Base-by-base conservation (phyloP, 2,888 invertebrate genomes). In the Eulithis testata region DNA sequence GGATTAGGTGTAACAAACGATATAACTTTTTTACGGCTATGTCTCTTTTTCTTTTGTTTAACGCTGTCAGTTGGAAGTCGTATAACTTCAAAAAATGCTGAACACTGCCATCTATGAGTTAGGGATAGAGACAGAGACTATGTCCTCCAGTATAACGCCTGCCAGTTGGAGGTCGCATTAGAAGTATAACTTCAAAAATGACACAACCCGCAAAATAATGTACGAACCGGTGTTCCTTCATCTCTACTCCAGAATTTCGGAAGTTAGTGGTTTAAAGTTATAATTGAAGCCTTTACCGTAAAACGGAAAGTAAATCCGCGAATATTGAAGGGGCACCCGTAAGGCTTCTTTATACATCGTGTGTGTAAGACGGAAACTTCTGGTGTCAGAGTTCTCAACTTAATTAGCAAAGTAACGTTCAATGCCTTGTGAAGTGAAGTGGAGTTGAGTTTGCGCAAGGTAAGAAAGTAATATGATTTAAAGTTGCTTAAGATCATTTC, bases 281-380 rank as follows among this genome's bases (percentile, higher is more conserved):
- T 63, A 67, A 63, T 67, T 65, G 73, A 73, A 73, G 68, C 71
- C 73, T 68, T 73, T 65, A 47, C 61, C 53, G 52, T 65, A 44
- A 66, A 68, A 66, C 53, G 60, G 68, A 68, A 68, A 68, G 71
- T 68, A 59, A 52, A 63, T 58, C 54, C 47, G 53, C 43, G 60
- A 44, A 63, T 57, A 63, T 60, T 52, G 55, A 55, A 65, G 69
- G 69, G 69, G 69, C 63, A 69, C 52, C 43, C 47, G 50, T 47
- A 66, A 63, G 69, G 63, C 47, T 69, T 69, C 65, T 55, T 60
- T 55, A 37, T 55, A 31, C 31, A 31, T 43, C 56, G 57, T 63
- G 57, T 60, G 31, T 62, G 56, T 51, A 14, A 12, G 60, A 14
- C 43, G 49, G 31, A 60, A 66, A 63, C 63, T 66, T 66, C 52